phyloP scores from a whole-genome alignment of 2,113 vertebrate species.

The Cyanistes caeruleus region DNA sequence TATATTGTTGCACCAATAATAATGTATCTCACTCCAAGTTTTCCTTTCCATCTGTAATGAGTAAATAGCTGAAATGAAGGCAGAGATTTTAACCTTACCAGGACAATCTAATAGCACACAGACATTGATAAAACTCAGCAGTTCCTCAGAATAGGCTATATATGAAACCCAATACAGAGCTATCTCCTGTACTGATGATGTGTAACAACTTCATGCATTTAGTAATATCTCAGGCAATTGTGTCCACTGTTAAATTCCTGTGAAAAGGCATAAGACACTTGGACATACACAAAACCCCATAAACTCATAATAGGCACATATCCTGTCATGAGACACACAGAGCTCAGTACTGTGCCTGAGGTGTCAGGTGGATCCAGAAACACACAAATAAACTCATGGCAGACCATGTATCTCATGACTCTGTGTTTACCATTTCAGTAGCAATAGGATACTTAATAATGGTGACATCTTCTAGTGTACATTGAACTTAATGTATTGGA shows the following conservation, averaged over 20 bases:
- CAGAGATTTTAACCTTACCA: not conserved
- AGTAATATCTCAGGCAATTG: not conserved
- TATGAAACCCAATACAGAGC: not conserved
- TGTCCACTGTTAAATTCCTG: not conserved
- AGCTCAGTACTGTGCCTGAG: not conserved
- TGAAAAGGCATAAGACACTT: not conserved
- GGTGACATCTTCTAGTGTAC: not conserved
- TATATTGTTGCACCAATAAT: not conserved
- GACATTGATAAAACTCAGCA: not conserved
- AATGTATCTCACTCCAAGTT: not conserved
- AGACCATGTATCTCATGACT: fast-evolving
- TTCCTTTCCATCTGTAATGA: not conserved
- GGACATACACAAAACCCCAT: not conserved
- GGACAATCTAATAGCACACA: not conserved
- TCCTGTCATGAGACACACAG: not conserved
- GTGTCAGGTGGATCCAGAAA: not conserved
- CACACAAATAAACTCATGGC: not conserved
- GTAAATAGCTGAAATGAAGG: not conserved
- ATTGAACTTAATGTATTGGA: not conserved
- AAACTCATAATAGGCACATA: fast-evolving
- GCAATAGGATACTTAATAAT: not conserved
- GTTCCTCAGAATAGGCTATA: not conserved
- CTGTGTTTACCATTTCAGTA: not conserved
- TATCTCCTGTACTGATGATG: not conserved
- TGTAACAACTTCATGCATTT: not conserved